Percentiles rank a stretch among this genome's conserved stretches.
Evolutionary conservation across 1,140 invertebrate genomes (phyloP).

Genomic region (Daktulosphaira vitifoliae): DNA sequence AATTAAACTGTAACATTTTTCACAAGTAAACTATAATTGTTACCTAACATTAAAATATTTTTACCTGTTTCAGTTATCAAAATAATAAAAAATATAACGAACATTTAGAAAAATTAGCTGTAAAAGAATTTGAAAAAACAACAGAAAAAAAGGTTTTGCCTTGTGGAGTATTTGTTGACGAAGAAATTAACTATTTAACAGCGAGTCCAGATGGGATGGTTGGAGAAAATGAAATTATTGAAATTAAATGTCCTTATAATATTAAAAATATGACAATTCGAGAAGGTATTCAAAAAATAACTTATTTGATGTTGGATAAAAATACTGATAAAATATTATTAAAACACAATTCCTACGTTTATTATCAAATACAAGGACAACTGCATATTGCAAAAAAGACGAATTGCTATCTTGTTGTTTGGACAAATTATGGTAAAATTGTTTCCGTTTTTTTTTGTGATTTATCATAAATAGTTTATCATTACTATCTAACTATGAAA

Average conservation of each 20-base stretch:
- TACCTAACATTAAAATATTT: no score
- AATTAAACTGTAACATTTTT: no score
- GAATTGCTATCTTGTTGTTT: constrained; percentile 7
- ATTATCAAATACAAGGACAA: constrained; percentile 8
- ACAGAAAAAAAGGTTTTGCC: neutral
- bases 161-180: neutral
- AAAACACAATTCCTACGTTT: neutral
- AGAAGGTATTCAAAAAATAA: constrained; percentile 3
- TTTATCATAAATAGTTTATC: no score
- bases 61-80: no score
- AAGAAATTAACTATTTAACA: neutral
- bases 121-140: no score
- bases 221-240: neutral
- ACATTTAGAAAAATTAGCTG: no score
- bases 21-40: no score
- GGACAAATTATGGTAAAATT: constrained; percentile 4
- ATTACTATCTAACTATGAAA: no score
- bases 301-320: neutral
- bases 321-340: neutral
- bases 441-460: no score
- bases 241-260: constrained; percentile 9
- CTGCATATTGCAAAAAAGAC: neutral
- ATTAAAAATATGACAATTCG: neutral
- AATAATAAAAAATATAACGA: no score
- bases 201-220: constrained; percentile 4